These are phyloP conservation scores for Hylaea fasciaria DNA, from an alignment of 2,888 invertebrate species.

Conservation along the genomic window DNA sequence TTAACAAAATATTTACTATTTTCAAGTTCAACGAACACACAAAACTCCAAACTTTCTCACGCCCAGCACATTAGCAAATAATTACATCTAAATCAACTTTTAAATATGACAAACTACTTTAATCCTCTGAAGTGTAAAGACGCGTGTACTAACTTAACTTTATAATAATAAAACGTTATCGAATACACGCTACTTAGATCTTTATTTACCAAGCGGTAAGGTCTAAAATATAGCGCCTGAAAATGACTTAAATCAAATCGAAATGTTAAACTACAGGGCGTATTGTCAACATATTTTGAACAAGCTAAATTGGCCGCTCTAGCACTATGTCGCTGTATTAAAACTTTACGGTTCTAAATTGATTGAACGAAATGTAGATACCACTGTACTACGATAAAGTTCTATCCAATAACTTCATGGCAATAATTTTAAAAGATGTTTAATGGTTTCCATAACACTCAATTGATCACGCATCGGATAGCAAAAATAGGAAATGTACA, in stretches of 20 bases:
- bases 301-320: not conserved
- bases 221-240: constrained; percentile 24
- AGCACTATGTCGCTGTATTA: constrained; percentile 11
- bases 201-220: constrained; percentile 21
- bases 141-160: constrained; percentile 63
- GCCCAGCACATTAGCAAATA: constrained; percentile 70
- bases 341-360: not conserved
- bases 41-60: constrained; percentile 64
- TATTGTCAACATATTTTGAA: constrained; percentile 53
- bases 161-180: constrained; percentile 46
- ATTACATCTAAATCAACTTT: constrained; percentile 68
- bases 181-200: constrained; percentile 33
- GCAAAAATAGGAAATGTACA: constrained; percentile 56
- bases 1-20: not conserved
- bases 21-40: constrained; percentile 1
- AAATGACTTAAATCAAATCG: constrained; percentile 60
- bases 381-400: constrained; percentile 6
- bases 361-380: too few species aligned
- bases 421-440: constrained; percentile 51
- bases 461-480: constrained; percentile 77
- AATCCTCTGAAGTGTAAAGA: constrained; percentile 78
- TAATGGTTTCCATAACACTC: constrained; percentile 81
- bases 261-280: constrained; percentile 75
- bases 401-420: not conserved
- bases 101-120: constrained; percentile 78